Conservation (phyloP, 2,888 invertebrate genomes). For the Pomacea canaliculata region DNA sequence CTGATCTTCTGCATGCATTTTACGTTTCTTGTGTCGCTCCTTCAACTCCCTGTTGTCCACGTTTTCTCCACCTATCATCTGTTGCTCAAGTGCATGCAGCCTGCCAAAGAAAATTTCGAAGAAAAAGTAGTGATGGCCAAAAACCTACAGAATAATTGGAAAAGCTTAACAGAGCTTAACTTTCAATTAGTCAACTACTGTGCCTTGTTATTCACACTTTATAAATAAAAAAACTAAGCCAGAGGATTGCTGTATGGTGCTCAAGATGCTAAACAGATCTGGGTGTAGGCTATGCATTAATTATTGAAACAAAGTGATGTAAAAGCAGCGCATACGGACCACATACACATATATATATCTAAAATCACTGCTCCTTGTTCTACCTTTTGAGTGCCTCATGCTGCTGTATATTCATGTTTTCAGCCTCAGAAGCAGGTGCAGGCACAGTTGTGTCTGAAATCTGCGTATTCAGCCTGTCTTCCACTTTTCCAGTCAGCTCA, state of each 20-base stretch:
- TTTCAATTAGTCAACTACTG: no score
- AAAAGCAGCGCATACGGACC: no score
- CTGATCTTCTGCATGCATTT: conserved; percentile 78
- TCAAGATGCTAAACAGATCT: no score
- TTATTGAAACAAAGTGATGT: no score
- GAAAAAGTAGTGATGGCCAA: neutral
- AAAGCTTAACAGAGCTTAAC: neutral
- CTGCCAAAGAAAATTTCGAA: conserved; percentile 44
- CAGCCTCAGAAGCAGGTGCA: conserved; percentile 43
- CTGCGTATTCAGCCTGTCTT: conserved; percentile 31
- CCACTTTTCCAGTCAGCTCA: conserved; percentile 3
- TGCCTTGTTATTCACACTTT: no score
- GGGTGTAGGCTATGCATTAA: no score
- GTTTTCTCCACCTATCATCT: conserved; percentile 85
- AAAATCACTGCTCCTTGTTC: neutral
- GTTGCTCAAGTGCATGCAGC: conserved; percentile 78
- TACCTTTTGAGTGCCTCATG: conserved; percentile 72
- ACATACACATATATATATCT: no score
- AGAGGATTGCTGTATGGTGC: no score
- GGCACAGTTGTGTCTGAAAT: conserved; percentile 40
- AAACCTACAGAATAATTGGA: neutral
- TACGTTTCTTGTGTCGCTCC: conserved; percentile 78
- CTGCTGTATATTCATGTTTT: conserved; percentile 47
- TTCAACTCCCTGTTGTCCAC: conserved; percentile 80
- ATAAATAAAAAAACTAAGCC: no score